Percentiles rank a stretch among this genome's conserved stretches.
Conservation (phyloP, 2,797 vertebrate genomes). For the Phataginus tetradactyla region DNA sequence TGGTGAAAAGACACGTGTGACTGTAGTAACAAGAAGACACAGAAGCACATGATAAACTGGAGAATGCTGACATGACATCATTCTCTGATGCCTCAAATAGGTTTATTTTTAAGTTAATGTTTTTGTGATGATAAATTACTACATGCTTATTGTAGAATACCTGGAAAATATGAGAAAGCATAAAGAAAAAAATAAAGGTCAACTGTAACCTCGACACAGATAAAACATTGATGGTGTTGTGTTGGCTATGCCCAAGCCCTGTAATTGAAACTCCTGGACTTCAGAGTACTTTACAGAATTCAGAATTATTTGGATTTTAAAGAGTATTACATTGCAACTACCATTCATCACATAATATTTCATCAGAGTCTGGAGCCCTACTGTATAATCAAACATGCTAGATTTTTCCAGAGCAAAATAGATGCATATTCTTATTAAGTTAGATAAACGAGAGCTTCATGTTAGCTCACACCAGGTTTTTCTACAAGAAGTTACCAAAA, state of each 20-base stretch:
- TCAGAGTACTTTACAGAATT: not conserved
- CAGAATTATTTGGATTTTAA: not conserved
- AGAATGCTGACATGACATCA: constrained; percentile 23
- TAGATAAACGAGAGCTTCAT: not conserved
- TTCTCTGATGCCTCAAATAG: not conserved
- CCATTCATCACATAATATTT: not conserved
- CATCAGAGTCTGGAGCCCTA: not conserved
- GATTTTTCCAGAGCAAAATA: not conserved
- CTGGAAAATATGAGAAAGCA: not conserved
- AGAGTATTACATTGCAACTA: not conserved
- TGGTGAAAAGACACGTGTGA: not conserved
- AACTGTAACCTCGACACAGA: not conserved
- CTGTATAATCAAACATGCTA: not conserved
- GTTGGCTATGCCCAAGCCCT: not conserved
- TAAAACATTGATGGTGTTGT: not conserved
- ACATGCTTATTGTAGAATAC: not conserved
- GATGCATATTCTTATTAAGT: not conserved
- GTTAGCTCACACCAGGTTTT: not conserved
- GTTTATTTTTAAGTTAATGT: constrained; percentile 1
- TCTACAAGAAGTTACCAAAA: not conserved
- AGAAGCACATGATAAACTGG: not conserved
- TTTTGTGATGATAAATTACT: constrained; percentile 16
- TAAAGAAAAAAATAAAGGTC: not conserved
- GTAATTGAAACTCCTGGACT: not conserved
- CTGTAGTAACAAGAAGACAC: not conserved